phyloP scores from a whole-genome alignment of 2,797 vertebrate genomes.

The Scarus forsteni region DNA sequence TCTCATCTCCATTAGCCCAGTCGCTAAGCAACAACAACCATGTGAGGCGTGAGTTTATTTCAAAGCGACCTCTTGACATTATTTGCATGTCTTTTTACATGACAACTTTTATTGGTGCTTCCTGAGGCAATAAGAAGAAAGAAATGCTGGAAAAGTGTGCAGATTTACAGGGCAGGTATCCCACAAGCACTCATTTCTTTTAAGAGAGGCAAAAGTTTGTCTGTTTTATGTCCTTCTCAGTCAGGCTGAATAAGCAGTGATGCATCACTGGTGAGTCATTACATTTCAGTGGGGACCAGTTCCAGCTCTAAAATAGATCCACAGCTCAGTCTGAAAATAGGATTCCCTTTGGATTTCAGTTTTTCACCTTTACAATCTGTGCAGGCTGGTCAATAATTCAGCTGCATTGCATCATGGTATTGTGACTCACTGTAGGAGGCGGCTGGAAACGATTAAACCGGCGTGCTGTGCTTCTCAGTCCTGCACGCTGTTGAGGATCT shows the following conservation, averaged over 20 bases:
- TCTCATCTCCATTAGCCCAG: not conserved
- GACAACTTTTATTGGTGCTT: too few species aligned
- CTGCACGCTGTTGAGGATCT: constrained; percentile 10
- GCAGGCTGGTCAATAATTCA: constrained; percentile 65
- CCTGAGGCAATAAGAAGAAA: not conserved
- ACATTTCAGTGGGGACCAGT: not conserved
- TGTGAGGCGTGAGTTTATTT: constrained; percentile 38
- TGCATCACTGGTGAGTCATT: constrained; percentile 7
- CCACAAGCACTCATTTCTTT: not conserved
- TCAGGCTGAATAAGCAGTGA: not conserved
- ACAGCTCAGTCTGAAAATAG: constrained; percentile 12
- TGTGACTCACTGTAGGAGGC: constrained; percentile 45
- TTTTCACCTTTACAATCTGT: constrained; percentile 29
- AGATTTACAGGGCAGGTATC: not conserved
- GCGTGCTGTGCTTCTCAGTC: constrained; percentile 9
- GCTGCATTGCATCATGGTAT: constrained; percentile 24
- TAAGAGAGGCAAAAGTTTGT: not conserved
- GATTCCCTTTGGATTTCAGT: not conserved
- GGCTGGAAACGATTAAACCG: constrained; percentile 45
- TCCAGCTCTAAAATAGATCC: constrained; percentile 14
- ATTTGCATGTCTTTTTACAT: not conserved
- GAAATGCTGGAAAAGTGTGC: not conserved
- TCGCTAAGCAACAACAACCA: constrained; percentile 59
- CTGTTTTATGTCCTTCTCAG: not conserved
- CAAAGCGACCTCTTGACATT: not conserved